phyloP scores from a whole-genome alignment of 2,113 vertebrate species.

The Daphoenositta chrysoptera region DNA sequence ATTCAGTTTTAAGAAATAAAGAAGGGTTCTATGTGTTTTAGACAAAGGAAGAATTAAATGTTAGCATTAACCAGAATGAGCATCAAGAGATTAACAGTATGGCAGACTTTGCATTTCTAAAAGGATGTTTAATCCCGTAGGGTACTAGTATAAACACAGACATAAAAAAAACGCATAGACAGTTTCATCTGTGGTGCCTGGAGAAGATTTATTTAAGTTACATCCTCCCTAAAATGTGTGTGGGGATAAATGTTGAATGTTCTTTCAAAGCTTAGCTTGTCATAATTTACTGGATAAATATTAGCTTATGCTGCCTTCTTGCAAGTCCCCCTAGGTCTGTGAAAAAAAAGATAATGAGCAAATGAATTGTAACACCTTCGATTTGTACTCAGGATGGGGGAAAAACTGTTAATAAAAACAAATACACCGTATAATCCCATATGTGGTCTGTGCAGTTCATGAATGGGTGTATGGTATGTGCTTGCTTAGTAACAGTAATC shows the following conservation, averaged over 20 bases:
- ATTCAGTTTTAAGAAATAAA: not conserved
- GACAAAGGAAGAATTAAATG: not conserved
- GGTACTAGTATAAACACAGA: constrained; percentile 40
- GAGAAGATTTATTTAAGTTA: constrained; percentile 37
- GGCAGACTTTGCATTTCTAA: constrained; percentile 40
- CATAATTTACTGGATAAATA: not conserved
- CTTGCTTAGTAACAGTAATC: constrained; percentile 20
- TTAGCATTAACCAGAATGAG: not conserved
- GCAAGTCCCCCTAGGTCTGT: not conserved
- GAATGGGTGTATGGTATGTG: not conserved
- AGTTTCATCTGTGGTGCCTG: constrained; percentile 33
- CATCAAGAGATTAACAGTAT: constrained; percentile 24
- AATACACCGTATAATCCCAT: not conserved
- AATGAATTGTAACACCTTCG: not conserved
- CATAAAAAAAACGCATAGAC: not conserved
- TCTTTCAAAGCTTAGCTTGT: constrained; percentile 11
- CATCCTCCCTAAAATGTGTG: constrained; percentile 27
- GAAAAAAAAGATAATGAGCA: not conserved
- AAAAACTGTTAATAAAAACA: not conserved
- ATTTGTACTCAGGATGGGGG: not conserved
- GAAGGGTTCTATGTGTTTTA: not conserved
- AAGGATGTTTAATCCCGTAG: constrained; percentile 10
- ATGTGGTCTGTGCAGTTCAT: not conserved
- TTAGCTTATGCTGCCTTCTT: not conserved
- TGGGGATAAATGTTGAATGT: not conserved